Evolutionary conservation across 2,888 invertebrate species (phyloP).

Genomic region (Drosophila quinaria): DNA sequence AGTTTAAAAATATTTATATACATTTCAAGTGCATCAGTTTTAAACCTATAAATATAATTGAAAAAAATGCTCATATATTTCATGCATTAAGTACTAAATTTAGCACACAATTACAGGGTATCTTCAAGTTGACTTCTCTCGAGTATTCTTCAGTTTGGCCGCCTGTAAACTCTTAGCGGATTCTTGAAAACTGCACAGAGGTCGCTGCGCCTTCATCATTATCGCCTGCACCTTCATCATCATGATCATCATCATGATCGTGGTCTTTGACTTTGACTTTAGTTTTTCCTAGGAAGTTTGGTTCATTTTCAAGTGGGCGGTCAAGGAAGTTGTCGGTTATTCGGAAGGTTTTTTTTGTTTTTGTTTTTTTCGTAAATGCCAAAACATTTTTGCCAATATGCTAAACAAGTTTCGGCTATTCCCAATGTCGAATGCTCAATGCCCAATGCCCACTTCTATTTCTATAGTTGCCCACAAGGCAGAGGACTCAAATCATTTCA

Average conservation of each 20-base stretch:
- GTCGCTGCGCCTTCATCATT: slow-evolving; percentile 63
- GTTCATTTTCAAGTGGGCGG: slow-evolving; percentile 69
- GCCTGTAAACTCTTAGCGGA: slow-evolving; percentile 44
- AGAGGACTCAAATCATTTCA: slow-evolving; percentile 65
- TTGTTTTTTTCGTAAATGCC: slow-evolving; percentile 44
- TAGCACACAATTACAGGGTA: not conserved
- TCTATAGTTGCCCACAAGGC: slow-evolving; percentile 70
- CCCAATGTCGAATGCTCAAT: slow-evolving; percentile 7
- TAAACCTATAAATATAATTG: no score
- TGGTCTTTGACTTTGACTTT: slow-evolving; percentile 31
- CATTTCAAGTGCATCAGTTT: no score
- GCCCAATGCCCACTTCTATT: slow-evolving; percentile 61
- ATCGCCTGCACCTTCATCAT: slow-evolving; percentile 28
- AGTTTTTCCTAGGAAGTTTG: slow-evolving; percentile 56
- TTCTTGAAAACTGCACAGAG: slow-evolving; percentile 48
- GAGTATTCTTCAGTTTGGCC: not conserved
- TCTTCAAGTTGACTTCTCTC: not conserved
- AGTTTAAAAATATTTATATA: no score
- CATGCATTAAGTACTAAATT: no score
- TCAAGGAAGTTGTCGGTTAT: slow-evolving; percentile 74
- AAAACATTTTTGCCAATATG: slow-evolving; percentile 72
- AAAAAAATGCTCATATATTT: no score
- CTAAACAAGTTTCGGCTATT: slow-evolving; percentile 69
- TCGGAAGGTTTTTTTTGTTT: slow-evolving; percentile 7
- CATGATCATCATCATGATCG: slow-evolving; percentile 27